Evolutionary conservation across 2,113 vertebrate species (phyloP).

Genomic region (Nanorana parkeri): DNA sequence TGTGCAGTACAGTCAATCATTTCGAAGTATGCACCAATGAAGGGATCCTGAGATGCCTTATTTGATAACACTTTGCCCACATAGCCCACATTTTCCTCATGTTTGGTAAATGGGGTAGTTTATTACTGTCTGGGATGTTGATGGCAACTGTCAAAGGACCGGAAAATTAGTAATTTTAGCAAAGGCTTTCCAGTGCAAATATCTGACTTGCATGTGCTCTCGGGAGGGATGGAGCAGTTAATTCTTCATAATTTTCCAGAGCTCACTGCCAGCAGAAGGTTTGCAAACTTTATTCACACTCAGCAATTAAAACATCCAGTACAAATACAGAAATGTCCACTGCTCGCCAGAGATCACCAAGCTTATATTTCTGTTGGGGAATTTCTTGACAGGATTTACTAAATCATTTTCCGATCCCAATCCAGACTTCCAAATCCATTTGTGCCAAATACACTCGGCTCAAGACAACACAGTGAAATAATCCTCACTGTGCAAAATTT

Average conservation of each 20-base stretch:
- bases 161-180: too few species aligned
- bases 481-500: not conserved
- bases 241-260: not conserved
- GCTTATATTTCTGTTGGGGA: constrained; percentile 18
- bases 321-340: not conserved
- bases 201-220: not conserved
- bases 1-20: too few species aligned
- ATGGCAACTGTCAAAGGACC: too few species aligned
- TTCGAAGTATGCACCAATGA: too few species aligned
- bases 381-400: constrained; percentile 31
- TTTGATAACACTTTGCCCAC: too few species aligned
- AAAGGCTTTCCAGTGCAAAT: too few species aligned
- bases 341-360: not conserved
- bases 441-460: constrained; percentile 10
- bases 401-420: not conserved
- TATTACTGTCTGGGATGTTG: too few species aligned
- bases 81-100: too few species aligned
- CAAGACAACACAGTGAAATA: not conserved
- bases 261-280: constrained; percentile 1
- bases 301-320: constrained; percentile 20
- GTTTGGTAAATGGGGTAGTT: too few species aligned
- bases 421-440: not conserved
- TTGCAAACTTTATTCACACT: constrained; percentile 11
- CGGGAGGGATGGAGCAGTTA: not conserved
- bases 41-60: too few species aligned